Base-by-base conservation (phyloP, 1,140 invertebrate genomes). In the Dufourea novaeangliae region DNA sequence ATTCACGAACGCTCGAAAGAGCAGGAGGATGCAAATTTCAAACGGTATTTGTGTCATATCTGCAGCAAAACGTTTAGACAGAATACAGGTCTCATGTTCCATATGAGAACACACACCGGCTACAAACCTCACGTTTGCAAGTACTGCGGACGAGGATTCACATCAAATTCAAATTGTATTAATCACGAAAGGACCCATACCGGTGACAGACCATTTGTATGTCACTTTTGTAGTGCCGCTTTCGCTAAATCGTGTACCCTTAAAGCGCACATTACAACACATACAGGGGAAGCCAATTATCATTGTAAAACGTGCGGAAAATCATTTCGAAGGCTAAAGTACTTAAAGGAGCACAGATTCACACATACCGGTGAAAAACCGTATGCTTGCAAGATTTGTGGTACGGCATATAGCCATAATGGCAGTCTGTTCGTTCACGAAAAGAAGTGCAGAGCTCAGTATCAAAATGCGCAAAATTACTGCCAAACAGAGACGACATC, bases 311-410 rank as follows among this genome's bases (percentile, higher is more conserved):
- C 90, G 10, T 94, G 94, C 44, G 93, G 92, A n/a, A 94, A 94
- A 87, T 91, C 93, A 0, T 94, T 94, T 34, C 91, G 93, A 12
- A 89, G 94, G 78, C 80, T 93, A 0, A 93, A 93, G 34, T 93
- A 94, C 80, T 82, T 94, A 1, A 94, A 94, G 46, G 93, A 94
- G 54, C 94, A 94, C 17, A 90, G 91, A 79, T 91, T 94, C 12
- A 94, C 92, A 0, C 95, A 98, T 84, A 97, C 97, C 0, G 97
- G 95, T 0, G 95, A 96, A 80, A 95, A 95, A 82, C 96, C 96
- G 0, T 97, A 95, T 74, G 94, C 94, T 1, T 97, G 96, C 86
- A 93, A 94, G 69, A 93, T 95, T 50, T 96, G 95, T 84, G 94
- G 95, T 1, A 92, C 90, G 0, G 90, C 90, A 0, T 92, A 92